phyloP scores from a whole-genome alignment of 2,888 invertebrate genomes.

The Lamellibrachia satsuma region DNA sequence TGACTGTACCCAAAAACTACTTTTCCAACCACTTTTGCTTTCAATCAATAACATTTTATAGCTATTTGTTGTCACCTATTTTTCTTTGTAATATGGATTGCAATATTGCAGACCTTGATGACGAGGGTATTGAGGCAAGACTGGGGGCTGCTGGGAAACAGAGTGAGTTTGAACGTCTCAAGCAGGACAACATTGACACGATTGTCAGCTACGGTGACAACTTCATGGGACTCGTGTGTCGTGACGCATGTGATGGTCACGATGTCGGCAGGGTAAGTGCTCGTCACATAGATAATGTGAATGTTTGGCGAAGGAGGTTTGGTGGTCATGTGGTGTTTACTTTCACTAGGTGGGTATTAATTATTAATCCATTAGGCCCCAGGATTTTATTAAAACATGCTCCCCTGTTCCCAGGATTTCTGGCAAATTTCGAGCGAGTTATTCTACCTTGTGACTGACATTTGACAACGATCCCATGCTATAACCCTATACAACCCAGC shows the following conservation, averaged over 20 bases:
- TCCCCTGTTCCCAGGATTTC: too few relatives aligned
- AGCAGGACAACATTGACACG: slow-evolving; percentile 70
- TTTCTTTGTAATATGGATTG: background rate
- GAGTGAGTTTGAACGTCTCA: slow-evolving; percentile 61
- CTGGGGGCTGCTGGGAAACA: slow-evolving; percentile 45
- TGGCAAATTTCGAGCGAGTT: too few relatives aligned
- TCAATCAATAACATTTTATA: background rate
- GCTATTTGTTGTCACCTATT: too few relatives aligned
- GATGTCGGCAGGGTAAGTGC: slow-evolving; percentile 79
- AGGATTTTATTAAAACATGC: too few relatives aligned
- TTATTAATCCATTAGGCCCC: too few relatives aligned
- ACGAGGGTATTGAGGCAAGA: slow-evolving; percentile 36
- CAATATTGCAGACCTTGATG: slow-evolving; percentile 28
- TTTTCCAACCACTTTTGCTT: background rate
- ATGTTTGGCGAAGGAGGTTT: too few relatives aligned
- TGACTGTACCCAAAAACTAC: background rate
- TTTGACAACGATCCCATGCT: too few relatives aligned
- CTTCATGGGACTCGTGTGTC: slow-evolving; percentile 81
- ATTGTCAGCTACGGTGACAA: slow-evolving; percentile 82
- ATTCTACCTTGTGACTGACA: too few relatives aligned
- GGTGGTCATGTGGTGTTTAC: too few relatives aligned
- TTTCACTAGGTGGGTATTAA: too few relatives aligned
- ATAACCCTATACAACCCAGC: too few relatives aligned
- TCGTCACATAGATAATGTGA: background rate
- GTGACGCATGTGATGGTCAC: slow-evolving; percentile 87